Percentiles rank a stretch among this genome's conserved stretches.
phyloP scores from a whole-genome alignment of 2,113 vertebrate species.

The Mesembrinibis cayennensis region DNA sequence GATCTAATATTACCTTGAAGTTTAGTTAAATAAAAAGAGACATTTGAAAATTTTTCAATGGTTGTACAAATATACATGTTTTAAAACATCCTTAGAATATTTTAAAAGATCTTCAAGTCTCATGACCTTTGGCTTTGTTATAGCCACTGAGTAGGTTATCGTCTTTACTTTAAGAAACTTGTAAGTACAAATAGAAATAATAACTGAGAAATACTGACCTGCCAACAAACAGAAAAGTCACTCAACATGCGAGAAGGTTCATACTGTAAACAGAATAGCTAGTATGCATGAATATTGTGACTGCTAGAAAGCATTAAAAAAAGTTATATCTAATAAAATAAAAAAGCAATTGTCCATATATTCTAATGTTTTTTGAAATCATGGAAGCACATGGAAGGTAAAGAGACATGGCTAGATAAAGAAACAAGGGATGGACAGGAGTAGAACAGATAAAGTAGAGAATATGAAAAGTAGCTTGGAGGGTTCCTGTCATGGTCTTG shows the following conservation, averaged over 20 bases:
- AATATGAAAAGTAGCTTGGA: background rate
- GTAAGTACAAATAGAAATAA: background rate
- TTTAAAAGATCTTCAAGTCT: background rate
- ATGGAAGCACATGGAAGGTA: background rate
- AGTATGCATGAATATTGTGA: background rate
- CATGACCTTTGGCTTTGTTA: background rate
- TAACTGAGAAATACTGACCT: background rate
- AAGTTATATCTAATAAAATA: background rate
- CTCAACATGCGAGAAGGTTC: background rate
- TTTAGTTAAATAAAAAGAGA: background rate
- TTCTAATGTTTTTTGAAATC: background rate
- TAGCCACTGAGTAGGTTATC: background rate
- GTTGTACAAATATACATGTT: background rate
- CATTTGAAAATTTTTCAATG: background rate
- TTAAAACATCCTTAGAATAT: background rate
- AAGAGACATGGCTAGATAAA: background rate
- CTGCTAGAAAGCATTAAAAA: background rate
- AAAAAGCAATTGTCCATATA: background rate
- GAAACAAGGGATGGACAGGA: background rate
- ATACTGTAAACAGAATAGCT: background rate
- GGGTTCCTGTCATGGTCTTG: background rate
- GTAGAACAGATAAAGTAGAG: background rate
- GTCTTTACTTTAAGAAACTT: background rate
- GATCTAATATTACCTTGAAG: constrained; percentile 57
- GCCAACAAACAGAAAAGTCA: background rate